phyloP scores from a whole-genome alignment of 2,888 invertebrate genomes.

The Drosophila mimetica region DNA sequence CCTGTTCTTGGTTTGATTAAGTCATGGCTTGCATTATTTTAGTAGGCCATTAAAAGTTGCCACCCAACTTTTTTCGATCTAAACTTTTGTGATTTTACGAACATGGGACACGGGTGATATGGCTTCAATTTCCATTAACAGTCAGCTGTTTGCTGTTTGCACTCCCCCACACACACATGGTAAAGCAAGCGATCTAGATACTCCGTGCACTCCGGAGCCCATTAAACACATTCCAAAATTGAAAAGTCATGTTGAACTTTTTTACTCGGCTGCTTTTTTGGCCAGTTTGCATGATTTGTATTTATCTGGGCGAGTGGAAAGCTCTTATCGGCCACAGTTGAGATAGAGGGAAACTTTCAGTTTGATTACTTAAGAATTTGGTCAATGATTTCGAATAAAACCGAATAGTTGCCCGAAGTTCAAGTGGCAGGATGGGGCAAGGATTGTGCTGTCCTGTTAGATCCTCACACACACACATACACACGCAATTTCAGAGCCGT shows the following conservation, averaged over 20 bases:
- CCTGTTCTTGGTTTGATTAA: constrained; percentile 41
- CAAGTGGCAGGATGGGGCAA: constrained; percentile 32
- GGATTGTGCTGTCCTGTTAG: constrained; percentile 7
- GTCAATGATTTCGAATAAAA: constrained; percentile 47
- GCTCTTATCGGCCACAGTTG: constrained; percentile 55
- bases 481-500: constrained; percentile 16
- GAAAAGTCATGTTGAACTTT: constrained; percentile 67
- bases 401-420: constrained; percentile 32
- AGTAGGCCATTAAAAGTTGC: constrained; percentile 60
- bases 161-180: constrained; percentile 1
- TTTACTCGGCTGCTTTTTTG: constrained; percentile 24
- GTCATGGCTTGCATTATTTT: constrained; percentile 66
- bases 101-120: background rate
- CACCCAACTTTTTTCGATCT: constrained; percentile 21
- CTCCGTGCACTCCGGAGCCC: constrained; percentile 43
- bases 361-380: constrained; percentile 60
- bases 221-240: constrained; percentile 66
- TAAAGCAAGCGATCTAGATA: constrained; percentile 4
- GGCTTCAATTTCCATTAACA: constrained; percentile 30
- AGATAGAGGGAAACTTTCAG: constrained; percentile 46
- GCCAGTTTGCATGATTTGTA: constrained; percentile 75
- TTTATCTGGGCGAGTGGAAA: constrained; percentile 69
- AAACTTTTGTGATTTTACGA: constrained; percentile 24
- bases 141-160: constrained; percentile 21
- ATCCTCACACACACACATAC: background rate